A percentile compares a stretch with the other conserved stretches of the same genome.
Conservation (phyloP, 2,113 vertebrate genomes). For the Tauraco erythrolophus region DNA sequence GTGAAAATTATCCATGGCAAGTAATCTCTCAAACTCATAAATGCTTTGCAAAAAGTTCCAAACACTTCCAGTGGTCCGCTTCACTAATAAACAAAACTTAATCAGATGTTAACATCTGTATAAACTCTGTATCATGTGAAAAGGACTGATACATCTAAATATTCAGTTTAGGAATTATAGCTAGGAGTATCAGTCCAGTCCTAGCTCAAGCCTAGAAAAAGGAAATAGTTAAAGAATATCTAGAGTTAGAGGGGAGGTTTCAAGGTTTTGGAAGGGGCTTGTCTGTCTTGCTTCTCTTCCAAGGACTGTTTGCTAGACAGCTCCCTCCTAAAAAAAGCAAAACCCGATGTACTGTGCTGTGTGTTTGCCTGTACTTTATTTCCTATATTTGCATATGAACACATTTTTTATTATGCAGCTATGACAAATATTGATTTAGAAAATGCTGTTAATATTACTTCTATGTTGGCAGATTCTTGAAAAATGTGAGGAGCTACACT, state of each 20-base stretch:
- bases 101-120: background rate
- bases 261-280: background rate
- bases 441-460: background rate
- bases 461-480: slow-evolving; percentile 69
- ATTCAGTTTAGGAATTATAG: background rate
- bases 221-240: background rate
- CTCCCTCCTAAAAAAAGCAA: background rate
- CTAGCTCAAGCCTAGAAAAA: background rate
- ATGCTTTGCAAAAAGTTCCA: background rate
- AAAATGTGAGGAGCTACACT: slow-evolving; percentile 70
- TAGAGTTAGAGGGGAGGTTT: background rate
- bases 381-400: background rate
- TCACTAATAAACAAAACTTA: background rate
- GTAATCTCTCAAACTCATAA: background rate
- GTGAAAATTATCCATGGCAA: background rate
- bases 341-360: background rate
- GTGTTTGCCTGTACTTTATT: background rate
- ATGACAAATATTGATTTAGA: background rate
- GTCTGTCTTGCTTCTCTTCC: background rate
- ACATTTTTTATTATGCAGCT: background rate
- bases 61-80: background rate
- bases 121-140: background rate
- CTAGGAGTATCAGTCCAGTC: background rate
- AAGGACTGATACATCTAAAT: background rate
- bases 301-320: background rate